A percentile compares a stretch with the other conserved stretches of the same genome.
Evolutionary conservation across 2,113 vertebrate species (phyloP).

Genomic region (Corydoras maculifer): DNA sequence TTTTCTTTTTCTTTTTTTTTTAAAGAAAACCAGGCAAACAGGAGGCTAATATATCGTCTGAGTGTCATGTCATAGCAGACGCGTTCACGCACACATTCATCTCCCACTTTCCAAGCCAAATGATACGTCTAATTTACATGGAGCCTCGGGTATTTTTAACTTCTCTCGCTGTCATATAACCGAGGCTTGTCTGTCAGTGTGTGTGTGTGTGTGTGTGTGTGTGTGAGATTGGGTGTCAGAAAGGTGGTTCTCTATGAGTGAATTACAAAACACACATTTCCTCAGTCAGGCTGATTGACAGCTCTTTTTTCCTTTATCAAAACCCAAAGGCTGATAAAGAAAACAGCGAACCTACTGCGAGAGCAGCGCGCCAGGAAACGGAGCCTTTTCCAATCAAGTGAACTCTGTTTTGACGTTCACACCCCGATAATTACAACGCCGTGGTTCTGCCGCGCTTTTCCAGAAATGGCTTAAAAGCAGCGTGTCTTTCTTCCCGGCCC

Average conservation of each 20-base stretch:
- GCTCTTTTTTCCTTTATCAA: slow-evolving; percentile 55
- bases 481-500: slow-evolving; percentile 31
- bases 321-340: slow-evolving; percentile 49
- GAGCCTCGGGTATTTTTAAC: slow-evolving; percentile 72
- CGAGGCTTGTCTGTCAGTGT: slow-evolving; percentile 65
- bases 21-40: too few species aligned
- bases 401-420: slow-evolving; percentile 47
- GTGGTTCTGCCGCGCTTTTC: slow-evolving; percentile 36
- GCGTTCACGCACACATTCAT: slow-evolving; percentile 62
- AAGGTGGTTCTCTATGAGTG: slow-evolving; percentile 51
- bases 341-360: slow-evolving; percentile 35
- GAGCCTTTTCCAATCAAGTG: slow-evolving; percentile 50
- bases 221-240: too few species aligned
- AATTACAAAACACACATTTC: slow-evolving; percentile 65
- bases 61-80: too few species aligned
- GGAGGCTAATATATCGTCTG: too few species aligned
- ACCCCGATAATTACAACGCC: slow-evolving; percentile 44
- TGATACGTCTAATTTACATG: slow-evolving; percentile 74
- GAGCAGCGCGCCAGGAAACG: slow-evolving; percentile 49
- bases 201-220: slow-evolving; percentile 43
- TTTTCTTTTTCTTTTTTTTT: slow-evolving; percentile 55
- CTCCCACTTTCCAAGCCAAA: slow-evolving; percentile 73
- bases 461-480: slow-evolving; percentile 34
- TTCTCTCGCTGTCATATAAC: slow-evolving; percentile 72
- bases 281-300: slow-evolving; percentile 65